Evolutionary conservation across 1,140 invertebrate species (phyloP).

Genomic region (Nasonia vitripennis): DNA sequence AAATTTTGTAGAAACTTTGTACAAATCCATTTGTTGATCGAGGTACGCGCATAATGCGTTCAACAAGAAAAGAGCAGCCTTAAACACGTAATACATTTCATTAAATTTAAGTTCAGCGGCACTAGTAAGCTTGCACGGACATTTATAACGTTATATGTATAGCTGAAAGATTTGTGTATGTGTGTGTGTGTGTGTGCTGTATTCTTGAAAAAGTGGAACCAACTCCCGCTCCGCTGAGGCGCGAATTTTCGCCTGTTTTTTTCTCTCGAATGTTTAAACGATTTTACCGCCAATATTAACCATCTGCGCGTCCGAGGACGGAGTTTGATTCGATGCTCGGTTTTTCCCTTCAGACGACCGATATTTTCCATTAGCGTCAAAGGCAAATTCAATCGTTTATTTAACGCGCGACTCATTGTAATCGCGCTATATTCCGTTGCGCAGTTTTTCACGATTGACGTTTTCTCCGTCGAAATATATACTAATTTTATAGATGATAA

Average conservation of each 20-base stretch:
- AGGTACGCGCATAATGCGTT: background rate
- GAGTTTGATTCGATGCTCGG: background rate
- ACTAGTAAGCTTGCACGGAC: conserved; percentile 75
- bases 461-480: too few relatives aligned
- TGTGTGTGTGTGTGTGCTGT: conserved; percentile 12
- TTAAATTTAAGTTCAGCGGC: conserved; percentile 64
- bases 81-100: conserved; percentile 23
- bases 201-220: conserved; percentile 40
- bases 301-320: background rate
- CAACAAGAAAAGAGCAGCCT: conserved; percentile 24
- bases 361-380: background rate
- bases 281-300: background rate
- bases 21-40: conserved; percentile 40
- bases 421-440: background rate
- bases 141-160: conserved; percentile 60
- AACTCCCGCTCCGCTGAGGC: conserved; percentile 25
- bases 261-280: background rate
- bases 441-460: too few relatives aligned
- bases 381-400: background rate
- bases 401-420: background rate
- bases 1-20: conserved; percentile 52
- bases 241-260: background rate
- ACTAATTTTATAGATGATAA: too few relatives aligned
- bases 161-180: conserved; percentile 56
- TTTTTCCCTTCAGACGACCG: background rate